Percentiles rank a stretch among this genome's conserved stretches.
Evolutionary conservation across 2,113 vertebrate genomes (phyloP).

Genomic region (Blennius ocellaris): DNA sequence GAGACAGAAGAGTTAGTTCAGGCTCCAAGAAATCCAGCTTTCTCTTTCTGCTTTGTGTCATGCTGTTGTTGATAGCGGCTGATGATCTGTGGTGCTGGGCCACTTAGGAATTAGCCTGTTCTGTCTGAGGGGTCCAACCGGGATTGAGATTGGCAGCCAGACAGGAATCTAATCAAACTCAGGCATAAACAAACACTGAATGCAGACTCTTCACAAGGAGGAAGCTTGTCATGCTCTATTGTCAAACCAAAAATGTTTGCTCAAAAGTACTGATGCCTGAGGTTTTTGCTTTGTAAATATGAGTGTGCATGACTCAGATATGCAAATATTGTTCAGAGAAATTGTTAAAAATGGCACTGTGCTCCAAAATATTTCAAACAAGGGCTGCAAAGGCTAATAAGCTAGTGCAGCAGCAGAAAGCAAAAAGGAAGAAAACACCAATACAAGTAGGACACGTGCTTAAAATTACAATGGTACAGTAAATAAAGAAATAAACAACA

Average conservation of each 20-base stretch:
- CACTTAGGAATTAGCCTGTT: conserved; percentile 68
- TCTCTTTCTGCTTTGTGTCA: conserved; percentile 23
- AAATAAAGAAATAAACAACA: conserved; percentile 68
- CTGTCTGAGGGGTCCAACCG: conserved; percentile 65
- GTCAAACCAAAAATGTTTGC: conserved; percentile 65
- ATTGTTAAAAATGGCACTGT: conserved; percentile 48
- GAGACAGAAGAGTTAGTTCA: conserved; percentile 50
- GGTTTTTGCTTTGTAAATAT: conserved; percentile 65
- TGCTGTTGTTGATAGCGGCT: conserved; percentile 56
- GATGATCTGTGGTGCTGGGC: conserved; percentile 63
- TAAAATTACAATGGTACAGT: conserved; percentile 58
- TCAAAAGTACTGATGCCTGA: conserved; percentile 52
- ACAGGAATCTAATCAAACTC: conserved; percentile 74
- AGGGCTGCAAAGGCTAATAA: conserved; percentile 7
- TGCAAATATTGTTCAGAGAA: conserved; percentile 50
- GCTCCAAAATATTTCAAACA: conserved; percentile 41
- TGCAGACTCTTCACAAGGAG: conserved; percentile 55
- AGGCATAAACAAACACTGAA: conserved; percentile 72
- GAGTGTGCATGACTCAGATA: conserved; percentile 56
- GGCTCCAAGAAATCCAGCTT: conserved; percentile 49
- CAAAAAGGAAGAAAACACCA: conserved; percentile 1
- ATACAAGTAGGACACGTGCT: conserved; percentile 63
- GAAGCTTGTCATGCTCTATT: conserved; percentile 66
- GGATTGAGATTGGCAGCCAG: conserved; percentile 65
- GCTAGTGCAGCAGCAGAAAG: conserved; percentile 17